These are phyloP conservation scores for Meriones psammophilus DNA, from an alignment of 2,797 vertebrate species.

Conservation along the genomic window DNA sequence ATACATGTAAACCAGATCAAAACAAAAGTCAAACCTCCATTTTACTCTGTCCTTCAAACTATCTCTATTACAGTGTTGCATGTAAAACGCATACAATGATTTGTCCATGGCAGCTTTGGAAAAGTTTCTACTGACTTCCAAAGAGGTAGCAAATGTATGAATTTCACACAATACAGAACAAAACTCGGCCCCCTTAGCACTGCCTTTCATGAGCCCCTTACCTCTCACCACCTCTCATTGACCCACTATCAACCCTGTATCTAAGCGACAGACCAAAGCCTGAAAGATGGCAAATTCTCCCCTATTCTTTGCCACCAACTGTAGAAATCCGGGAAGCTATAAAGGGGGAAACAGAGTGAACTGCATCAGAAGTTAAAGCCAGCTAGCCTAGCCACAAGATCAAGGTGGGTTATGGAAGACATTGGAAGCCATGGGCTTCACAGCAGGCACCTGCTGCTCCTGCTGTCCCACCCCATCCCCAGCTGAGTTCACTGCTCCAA, in stretches of 20 bases:
- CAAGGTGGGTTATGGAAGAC: neutral
- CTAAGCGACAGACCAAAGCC: neutral
- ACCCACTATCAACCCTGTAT: conserved; percentile 41
- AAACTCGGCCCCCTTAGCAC: conserved; percentile 15
- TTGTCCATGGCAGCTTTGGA: conserved; percentile 44
- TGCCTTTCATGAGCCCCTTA: neutral
- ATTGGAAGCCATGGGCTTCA: conserved; percentile 21
- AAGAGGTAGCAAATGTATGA: neutral
- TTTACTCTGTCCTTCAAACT: conserved; percentile 36
- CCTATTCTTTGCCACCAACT: neutral
- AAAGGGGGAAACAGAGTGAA: conserved; percentile 26
- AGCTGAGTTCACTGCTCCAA: conserved; percentile 47
- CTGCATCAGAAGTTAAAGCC: conserved; percentile 31
- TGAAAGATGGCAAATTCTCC: conserved; percentile 27
- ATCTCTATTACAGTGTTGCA: conserved; percentile 21
- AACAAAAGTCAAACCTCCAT: neutral
- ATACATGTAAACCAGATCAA: neutral
- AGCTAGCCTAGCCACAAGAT: neutral
- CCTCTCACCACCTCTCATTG: neutral
- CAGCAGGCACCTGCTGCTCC: neutral
- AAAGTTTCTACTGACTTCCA: conserved; percentile 49
- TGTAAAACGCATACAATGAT: conserved; percentile 33
- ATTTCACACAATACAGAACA: conserved; percentile 25
- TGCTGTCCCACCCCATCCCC: neutral
- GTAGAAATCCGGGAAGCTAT: conserved; percentile 6